phyloP scores from a whole-genome alignment of 1,140 invertebrate genomes.

The Acyrthosiphon pisum region DNA sequence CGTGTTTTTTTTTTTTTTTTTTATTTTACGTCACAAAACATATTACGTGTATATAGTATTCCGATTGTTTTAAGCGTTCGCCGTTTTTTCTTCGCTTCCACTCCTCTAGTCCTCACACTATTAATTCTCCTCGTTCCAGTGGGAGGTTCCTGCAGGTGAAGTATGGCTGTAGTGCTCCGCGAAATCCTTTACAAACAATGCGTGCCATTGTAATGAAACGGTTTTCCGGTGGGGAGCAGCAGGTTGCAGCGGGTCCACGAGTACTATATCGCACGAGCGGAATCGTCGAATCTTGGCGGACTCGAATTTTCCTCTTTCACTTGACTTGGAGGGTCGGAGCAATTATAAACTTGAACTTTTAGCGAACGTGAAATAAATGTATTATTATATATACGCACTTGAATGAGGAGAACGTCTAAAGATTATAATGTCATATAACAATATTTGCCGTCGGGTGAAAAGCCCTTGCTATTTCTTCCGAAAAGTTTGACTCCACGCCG shows the following conservation, averaged over 20 bases:
- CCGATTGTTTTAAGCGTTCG: neutral
- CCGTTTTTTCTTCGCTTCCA: neutral
- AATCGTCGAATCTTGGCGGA: constrained; percentile 32
- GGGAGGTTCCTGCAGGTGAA: neutral
- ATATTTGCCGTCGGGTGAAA: constrained; percentile 37
- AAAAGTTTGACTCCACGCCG: constrained; percentile 12
- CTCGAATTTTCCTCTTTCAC: constrained; percentile 28
- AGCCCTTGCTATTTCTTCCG: neutral
- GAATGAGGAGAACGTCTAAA: neutral
- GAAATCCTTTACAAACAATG: constrained; percentile 15
- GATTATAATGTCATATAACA: constrained; percentile 54
- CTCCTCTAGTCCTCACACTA: no score
- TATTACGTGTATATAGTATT: no score
- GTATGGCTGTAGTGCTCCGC: neutral
- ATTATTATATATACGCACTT: neutral
- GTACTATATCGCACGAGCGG: neutral
- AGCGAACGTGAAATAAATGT: constrained; percentile 51
- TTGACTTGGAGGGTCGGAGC: neutral
- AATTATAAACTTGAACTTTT: constrained; percentile 55
- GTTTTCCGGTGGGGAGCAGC: neutral
- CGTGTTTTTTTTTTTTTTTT: constrained; percentile 9
- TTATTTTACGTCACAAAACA: neutral
- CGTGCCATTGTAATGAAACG: neutral
- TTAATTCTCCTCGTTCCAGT: neutral
- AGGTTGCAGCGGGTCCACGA: no score